Evolutionary conservation across 2,113 vertebrate species (phyloP).

Genomic region (Petaurus breviceps): DNA sequence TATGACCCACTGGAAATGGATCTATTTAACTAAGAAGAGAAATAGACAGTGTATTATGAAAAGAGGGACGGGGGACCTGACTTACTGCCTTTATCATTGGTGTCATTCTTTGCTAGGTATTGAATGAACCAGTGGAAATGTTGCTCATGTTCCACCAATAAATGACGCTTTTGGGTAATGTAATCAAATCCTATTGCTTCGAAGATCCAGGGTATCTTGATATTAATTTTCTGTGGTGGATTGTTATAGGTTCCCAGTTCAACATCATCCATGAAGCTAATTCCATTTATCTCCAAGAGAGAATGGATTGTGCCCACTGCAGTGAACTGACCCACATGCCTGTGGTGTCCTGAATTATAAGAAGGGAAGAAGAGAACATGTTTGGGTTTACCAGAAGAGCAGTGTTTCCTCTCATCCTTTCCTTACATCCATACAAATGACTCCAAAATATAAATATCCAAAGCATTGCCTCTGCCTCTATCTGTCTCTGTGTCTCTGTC

Average conservation of each 20-base stretch:
- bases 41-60: not conserved
- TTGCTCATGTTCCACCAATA: not conserved
- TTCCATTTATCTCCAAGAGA: not conserved
- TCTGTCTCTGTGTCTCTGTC: not conserved
- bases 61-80: not conserved
- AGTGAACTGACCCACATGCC: not conserved
- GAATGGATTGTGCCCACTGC: not conserved
- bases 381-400: not conserved
- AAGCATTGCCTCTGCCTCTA: not conserved
- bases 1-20: not conserved
- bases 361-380: not conserved
- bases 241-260: not conserved
- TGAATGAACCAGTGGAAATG: accelerated
- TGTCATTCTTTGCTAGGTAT: not conserved
- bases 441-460: not conserved
- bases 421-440: not conserved
- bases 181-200: no score
- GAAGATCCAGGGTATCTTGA: not conserved
- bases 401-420: not conserved
- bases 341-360: not conserved
- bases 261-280: not conserved
- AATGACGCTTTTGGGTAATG: no score
- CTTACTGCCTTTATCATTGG: not conserved
- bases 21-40: not conserved
- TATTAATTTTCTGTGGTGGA: accelerated